Conservation (phyloP, 2,888 invertebrate genomes). For the Matsumyia berberina region DNA sequence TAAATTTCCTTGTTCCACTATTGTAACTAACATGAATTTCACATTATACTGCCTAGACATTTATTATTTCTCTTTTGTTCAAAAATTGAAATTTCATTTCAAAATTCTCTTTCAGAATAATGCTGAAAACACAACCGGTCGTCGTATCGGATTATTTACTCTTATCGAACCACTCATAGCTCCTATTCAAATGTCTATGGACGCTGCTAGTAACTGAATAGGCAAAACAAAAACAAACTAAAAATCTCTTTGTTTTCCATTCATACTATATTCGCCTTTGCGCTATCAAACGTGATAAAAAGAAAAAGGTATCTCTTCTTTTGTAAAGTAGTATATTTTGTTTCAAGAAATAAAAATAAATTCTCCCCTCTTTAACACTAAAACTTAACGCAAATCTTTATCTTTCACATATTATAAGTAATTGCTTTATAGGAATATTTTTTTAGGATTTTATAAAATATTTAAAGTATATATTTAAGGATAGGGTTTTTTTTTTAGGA, state of each 20-base stretch:
- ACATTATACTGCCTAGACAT: constrained; percentile 64
- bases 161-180: constrained; percentile 79
- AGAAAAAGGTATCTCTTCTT: constrained; percentile 23
- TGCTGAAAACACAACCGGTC: constrained; percentile 70
- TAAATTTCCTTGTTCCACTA: constrained; percentile 41
- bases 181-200: constrained; percentile 77
- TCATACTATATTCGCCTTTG: constrained; percentile 28
- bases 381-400: constrained; percentile 26
- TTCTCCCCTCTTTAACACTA: constrained; percentile 23
- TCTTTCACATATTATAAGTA: constrained; percentile 50
- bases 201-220: constrained; percentile 70
- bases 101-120: constrained; percentile 77
- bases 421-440: constrained; percentile 55
- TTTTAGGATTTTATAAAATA: constrained; percentile 37
- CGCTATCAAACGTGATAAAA: constrained; percentile 31
- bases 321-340: constrained; percentile 27
- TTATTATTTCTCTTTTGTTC: constrained; percentile 38
- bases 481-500: constrained; percentile 36
- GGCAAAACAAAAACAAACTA: not conserved
- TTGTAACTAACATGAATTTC: constrained; percentile 59
- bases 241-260: constrained; percentile 10
- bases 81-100: constrained; percentile 67
- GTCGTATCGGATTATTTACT: constrained; percentile 79
- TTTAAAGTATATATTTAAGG: constrained; percentile 41
- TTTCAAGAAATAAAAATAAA: constrained; percentile 21